Conservation (phyloP, 2,888 invertebrate species). For the Hedya salicella region DNA sequence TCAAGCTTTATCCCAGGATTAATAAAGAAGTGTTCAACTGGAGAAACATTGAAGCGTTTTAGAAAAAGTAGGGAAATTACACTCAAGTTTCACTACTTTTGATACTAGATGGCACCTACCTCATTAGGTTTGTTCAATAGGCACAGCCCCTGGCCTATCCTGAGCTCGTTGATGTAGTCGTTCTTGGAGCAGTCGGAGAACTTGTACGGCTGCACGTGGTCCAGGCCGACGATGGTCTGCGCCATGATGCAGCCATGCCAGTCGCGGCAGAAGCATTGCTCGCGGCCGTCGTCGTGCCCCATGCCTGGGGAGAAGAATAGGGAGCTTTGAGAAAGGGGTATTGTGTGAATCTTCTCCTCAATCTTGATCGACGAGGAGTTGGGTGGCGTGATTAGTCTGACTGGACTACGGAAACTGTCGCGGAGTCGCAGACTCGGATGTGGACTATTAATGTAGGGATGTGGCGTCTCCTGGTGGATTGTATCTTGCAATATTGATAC, state of each 20-base stretch:
- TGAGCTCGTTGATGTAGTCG: slow-evolving; percentile 95
- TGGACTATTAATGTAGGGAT: no score
- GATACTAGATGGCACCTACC: slow-evolving; percentile 75
- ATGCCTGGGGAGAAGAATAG: slow-evolving; percentile 62
- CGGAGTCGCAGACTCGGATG: no score
- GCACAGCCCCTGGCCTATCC: slow-evolving; percentile 95
- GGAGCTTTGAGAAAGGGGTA: background rate
- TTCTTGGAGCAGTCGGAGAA: slow-evolving; percentile 98
- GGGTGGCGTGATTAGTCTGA: no score
- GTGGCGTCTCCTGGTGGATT: no score
- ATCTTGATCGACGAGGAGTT: no score
- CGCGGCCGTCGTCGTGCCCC: slow-evolving; percentile 96
- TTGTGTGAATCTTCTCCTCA: no score
- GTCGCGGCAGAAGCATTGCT: slow-evolving; percentile 95
- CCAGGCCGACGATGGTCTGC: slow-evolving; percentile 94
- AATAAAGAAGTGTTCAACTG: no score
- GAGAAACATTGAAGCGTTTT: no score
- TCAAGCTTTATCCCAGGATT: no score
- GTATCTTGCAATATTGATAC: no score
- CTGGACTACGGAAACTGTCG: no score
- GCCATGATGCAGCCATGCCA: slow-evolving; percentile 99
- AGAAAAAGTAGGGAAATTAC: no score
- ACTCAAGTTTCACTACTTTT: background rate
- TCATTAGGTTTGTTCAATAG: slow-evolving; percentile 97
- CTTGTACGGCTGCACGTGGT: slow-evolving; percentile 97